Percentiles rank a stretch among this genome's conserved stretches.
These are phyloP conservation scores for Leucophenga maculata DNA, from an alignment of 2,888 invertebrate genomes.

Conservation along the genomic window DNA sequence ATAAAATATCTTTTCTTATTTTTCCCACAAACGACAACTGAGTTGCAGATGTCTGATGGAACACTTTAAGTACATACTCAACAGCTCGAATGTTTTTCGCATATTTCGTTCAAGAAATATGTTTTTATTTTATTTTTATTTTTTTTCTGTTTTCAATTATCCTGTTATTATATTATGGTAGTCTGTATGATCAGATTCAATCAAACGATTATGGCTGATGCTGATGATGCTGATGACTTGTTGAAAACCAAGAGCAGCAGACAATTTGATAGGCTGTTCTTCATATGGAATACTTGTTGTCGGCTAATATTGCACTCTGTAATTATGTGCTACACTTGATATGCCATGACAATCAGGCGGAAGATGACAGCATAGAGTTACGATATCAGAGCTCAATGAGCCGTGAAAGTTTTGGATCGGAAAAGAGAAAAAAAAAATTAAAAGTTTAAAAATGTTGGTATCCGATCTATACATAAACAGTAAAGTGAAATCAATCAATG, in stretches of 20 bases:
- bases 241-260: not conserved
- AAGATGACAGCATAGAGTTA: not conserved
- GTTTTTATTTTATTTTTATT: too few species aligned
- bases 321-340: slow-evolving; percentile 24
- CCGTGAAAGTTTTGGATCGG: slow-evolving; percentile 16
- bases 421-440: not conserved
- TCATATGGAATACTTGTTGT: not conserved
- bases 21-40: too few species aligned
- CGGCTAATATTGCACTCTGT: slow-evolving; percentile 21
- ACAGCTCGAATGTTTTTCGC: too few species aligned
- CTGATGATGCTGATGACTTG: not conserved
- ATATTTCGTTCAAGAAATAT: too few species aligned
- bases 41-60: too few species aligned
- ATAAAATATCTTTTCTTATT: too few species aligned
- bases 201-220: not conserved
- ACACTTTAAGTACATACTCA: too few species aligned
- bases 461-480: not conserved
- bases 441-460: slow-evolving; percentile 1
- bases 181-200: too few species aligned
- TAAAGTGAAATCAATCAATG: slow-evolving; percentile 25
- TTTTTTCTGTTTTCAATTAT: too few species aligned
- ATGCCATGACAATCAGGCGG: slow-evolving; percentile 12
- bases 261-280: too few species aligned
- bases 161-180: too few species aligned
- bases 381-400: slow-evolving; percentile 4